These are phyloP conservation scores for Eumaeus atala DNA, from an alignment of 1,140 invertebrate species.

Conservation along the genomic window DNA sequence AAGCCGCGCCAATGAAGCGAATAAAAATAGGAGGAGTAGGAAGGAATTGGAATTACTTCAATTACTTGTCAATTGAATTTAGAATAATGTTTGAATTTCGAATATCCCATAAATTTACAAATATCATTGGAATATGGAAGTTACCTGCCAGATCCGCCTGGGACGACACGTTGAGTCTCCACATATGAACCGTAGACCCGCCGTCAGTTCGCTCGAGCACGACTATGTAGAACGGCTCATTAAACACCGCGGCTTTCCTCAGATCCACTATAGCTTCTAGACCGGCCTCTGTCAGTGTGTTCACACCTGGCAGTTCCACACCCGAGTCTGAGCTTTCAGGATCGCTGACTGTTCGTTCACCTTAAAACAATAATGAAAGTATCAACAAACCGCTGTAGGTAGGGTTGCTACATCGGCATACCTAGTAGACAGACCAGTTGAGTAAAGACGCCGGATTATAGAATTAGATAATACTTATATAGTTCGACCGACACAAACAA, in stretches of 20 bases:
- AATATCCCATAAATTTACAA: no score
- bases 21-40: no score
- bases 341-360: constrained; percentile 51
- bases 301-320: constrained; percentile 47
- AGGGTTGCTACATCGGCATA: no score
- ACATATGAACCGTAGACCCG: constrained; percentile 95
- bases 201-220: constrained; percentile 89
- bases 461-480: no score
- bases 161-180: constrained; percentile 93
- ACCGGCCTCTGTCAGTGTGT: constrained; percentile 78
- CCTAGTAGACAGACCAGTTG: no score
- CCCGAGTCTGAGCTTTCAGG: constrained; percentile 44
- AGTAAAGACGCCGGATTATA: no score
- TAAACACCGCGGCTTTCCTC: constrained; percentile 88
- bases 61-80: no score
- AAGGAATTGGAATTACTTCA: no score
- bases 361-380: constrained; percentile 23
- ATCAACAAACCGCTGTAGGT: background rate
- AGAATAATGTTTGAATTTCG: no score
- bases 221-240: constrained; percentile 96
- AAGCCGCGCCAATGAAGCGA: no score
- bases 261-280: constrained; percentile 93
- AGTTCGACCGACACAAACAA: no score
- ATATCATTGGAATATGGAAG: no score
- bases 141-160: constrained; percentile 78